These are phyloP conservation scores for Priapulus caudatus DNA, from an alignment of 2,888 invertebrate species.

Conservation along the genomic window DNA sequence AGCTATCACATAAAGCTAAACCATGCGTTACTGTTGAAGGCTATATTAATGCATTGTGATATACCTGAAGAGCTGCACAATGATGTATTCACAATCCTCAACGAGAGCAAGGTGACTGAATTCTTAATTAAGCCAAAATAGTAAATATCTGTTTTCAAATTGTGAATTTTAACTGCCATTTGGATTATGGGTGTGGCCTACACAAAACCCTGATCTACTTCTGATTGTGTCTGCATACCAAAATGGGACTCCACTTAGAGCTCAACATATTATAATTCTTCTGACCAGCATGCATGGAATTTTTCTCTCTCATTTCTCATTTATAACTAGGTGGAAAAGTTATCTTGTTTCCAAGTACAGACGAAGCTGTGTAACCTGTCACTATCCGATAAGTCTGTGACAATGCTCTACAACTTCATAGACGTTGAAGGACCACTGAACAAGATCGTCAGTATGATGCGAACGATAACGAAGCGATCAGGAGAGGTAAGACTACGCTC, in stretches of 20 bases:
- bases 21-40: conserved; percentile 40
- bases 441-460: conserved; percentile 51
- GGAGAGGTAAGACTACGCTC: conserved; percentile 45
- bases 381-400: conserved; percentile 53
- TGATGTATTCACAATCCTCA: conserved; percentile 31
- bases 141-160: conserved; percentile 14
- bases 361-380: conserved; percentile 54
- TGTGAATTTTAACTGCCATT: conserved; percentile 14
- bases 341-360: conserved; percentile 57
- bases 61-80: conserved; percentile 49
- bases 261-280: too few species aligned
- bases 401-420: conserved; percentile 51
- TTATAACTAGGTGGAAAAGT: conserved; percentile 52
- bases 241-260: too few species aligned
- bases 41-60: conserved; percentile 64
- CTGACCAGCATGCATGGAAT: too few species aligned
- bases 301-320: too few species aligned
- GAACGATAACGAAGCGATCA: conserved; percentile 53
- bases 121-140: conserved; percentile 9
- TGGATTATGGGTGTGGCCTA: too few species aligned
- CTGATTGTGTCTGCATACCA: too few species aligned
- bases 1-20: conserved; percentile 33
- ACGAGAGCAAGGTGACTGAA: conserved; percentile 28
- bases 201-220: too few species aligned
- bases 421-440: conserved; percentile 52